These are phyloP conservation scores for Scylla paramamosain DNA, from an alignment of 1,140 invertebrate species.

Conservation along the genomic window DNA sequence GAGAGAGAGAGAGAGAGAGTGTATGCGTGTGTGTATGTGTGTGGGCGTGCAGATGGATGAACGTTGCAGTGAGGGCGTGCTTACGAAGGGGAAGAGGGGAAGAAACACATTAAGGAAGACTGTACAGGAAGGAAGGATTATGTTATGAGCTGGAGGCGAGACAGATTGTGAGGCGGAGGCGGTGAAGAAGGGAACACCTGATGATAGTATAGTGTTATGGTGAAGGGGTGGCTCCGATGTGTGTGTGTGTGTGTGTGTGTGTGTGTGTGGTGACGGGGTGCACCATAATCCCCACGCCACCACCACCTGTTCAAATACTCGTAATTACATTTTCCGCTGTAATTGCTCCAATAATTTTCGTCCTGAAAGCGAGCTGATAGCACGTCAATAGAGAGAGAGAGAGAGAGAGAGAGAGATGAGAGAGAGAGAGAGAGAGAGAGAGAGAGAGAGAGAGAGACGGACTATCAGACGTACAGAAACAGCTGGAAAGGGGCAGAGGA, in stretches of 20 bases:
- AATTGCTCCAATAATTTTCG: conserved; percentile 6
- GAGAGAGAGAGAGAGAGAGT: not conserved
- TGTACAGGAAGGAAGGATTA: conserved; percentile 1
- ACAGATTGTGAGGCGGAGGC: not conserved
- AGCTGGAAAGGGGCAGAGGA: not conserved
- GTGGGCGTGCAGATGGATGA: not conserved
- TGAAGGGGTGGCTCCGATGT: too few species aligned
- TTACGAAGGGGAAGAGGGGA: not conserved
- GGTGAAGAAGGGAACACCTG: not conserved
- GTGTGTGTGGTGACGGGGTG: not conserved
- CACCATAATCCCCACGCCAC: conserved; percentile 9
- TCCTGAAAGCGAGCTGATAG: conserved; percentile 2
- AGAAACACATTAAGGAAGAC: conserved; percentile 3
- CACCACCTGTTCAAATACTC: conserved; percentile 11
- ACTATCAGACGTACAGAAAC: not conserved
- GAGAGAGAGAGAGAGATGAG: not conserved
- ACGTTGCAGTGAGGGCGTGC: not conserved
- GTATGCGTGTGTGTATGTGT: not conserved
- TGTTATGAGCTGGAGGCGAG: not conserved
- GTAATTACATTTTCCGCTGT: conserved; percentile 14
- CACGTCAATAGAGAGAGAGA: conserved; percentile 21
- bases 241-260: not conserved
- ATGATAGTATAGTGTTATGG: conserved; percentile 2
- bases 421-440: too few species aligned
- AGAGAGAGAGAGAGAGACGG: not conserved